Evolutionary conservation across 2,888 invertebrate species (phyloP).

Genomic region (Acanthosepion esculentum): DNA sequence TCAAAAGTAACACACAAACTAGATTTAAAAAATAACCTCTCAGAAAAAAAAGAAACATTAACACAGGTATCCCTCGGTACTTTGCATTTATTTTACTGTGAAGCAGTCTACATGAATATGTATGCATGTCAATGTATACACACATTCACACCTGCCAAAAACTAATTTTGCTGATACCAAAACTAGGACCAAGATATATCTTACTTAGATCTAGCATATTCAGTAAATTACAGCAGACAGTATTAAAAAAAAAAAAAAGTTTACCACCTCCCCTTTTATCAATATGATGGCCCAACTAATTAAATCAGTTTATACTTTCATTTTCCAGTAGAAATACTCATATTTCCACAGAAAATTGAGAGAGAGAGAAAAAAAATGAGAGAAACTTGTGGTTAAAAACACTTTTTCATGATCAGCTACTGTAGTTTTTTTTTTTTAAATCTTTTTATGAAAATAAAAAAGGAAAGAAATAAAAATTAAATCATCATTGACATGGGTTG

Average conservation of each 20-base stretch:
- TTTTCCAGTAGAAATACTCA: background rate
- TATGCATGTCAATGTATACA: background rate
- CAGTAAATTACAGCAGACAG: background rate
- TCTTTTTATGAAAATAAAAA: background rate
- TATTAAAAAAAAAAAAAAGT: background rate
- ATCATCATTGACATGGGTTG: background rate
- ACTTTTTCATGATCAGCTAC: background rate
- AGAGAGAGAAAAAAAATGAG: background rate
- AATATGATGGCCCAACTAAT: background rate
- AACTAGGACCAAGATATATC: background rate
- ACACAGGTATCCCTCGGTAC: background rate
- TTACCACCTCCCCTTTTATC: background rate
- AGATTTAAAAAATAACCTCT: too few relatives aligned
- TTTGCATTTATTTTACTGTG: background rate
- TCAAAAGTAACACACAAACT: background rate
- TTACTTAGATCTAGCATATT: background rate
- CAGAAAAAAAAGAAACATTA: background rate
- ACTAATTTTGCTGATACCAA: conserved; percentile 25
- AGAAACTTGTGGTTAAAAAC: background rate
- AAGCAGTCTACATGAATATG: background rate
- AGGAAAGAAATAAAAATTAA: background rate
- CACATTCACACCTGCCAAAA: background rate
- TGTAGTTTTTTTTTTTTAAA: background rate
- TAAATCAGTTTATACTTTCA: background rate
- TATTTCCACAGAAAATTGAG: background rate